A percentile compares a stretch with the other conserved stretches of the same genome.
These are phyloP conservation scores for Pogoniulus pusillus DNA, from an alignment of 2,797 vertebrate species.

Conservation along the genomic window DNA sequence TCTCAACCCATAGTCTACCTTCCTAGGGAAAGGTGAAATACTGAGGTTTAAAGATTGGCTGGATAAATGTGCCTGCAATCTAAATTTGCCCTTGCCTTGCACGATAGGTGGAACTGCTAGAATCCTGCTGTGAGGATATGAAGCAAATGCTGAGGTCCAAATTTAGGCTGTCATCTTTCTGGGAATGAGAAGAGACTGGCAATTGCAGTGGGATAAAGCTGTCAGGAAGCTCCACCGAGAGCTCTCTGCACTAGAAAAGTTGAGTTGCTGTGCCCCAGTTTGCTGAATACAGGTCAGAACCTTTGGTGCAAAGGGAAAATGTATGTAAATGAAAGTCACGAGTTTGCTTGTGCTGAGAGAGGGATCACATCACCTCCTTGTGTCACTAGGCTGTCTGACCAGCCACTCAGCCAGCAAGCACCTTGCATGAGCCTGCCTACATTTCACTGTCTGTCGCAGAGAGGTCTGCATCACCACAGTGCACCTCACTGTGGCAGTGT, in stretches of 20 bases:
- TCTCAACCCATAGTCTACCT: neutral
- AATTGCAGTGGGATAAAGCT: neutral
- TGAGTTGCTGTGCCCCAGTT: neutral
- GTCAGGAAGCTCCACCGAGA: neutral
- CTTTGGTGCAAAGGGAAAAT: neutral
- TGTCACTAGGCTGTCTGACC: neutral
- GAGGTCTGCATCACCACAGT: neutral
- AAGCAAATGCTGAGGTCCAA: neutral
- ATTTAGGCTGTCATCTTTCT: neutral
- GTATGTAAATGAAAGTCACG: neutral
- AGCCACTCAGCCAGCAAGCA: neutral
- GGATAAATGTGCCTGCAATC: neutral
- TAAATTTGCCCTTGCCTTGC: neutral
- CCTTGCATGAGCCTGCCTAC: rapidly evolving
- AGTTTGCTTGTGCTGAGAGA: neutral
- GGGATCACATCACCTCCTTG: neutral
- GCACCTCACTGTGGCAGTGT: neutral
- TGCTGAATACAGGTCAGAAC: neutral
- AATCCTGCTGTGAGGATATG: neutral
- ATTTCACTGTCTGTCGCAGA: neutral
- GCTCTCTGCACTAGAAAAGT: neutral
- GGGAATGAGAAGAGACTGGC: neutral
- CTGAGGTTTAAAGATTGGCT: neutral
- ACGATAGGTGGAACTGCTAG: neutral
- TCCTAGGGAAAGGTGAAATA: neutral